phyloP scores from a whole-genome alignment of 2,888 invertebrate genomes.

The Leptinotarsa juncta region DNA sequence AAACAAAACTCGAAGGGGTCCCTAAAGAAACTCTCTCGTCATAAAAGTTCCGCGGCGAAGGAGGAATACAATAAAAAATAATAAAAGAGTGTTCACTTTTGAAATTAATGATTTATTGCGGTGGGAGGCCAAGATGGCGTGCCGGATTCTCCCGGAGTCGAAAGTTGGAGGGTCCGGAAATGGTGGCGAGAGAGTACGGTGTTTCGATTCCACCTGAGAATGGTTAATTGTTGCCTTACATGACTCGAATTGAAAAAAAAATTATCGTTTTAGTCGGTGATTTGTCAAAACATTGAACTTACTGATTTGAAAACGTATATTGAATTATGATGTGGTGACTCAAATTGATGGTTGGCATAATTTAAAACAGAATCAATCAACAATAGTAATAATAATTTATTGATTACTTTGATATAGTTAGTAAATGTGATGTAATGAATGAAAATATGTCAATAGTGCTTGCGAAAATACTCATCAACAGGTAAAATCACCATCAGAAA shows the following conservation, averaged over 20 bases:
- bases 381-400: too few relatives aligned
- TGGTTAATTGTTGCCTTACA: slow-evolving; percentile 32
- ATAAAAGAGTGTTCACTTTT: slow-evolving; percentile 56
- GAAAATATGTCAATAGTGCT: too few relatives aligned
- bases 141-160: slow-evolving; percentile 36
- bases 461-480: too few relatives aligned
- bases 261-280: slow-evolving; percentile 5
- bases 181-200: slow-evolving; percentile 29
- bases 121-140: slow-evolving; percentile 37
- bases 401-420: too few relatives aligned
- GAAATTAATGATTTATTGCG: slow-evolving; percentile 60
- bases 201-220: slow-evolving; percentile 24
- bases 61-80: slow-evolving; percentile 52
- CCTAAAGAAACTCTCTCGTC: slow-evolving; percentile 49
- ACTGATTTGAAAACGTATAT: not conserved
- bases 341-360: too few relatives aligned
- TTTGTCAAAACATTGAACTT: slow-evolving; percentile 19
- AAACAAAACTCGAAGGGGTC: slow-evolving; percentile 48
- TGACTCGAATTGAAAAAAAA: slow-evolving; percentile 28
- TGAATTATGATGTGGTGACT: not conserved
- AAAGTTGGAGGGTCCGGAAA: slow-evolving; percentile 33
- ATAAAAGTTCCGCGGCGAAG: slow-evolving; percentile 51
- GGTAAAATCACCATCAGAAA: too few relatives aligned
- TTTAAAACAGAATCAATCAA: too few relatives aligned
- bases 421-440: too few relatives aligned